Evolutionary conservation across 1,140 invertebrate species (phyloP), one percentile per base, ranked within the genome.

Genomic region (Nasonia longicornis): DNA sequence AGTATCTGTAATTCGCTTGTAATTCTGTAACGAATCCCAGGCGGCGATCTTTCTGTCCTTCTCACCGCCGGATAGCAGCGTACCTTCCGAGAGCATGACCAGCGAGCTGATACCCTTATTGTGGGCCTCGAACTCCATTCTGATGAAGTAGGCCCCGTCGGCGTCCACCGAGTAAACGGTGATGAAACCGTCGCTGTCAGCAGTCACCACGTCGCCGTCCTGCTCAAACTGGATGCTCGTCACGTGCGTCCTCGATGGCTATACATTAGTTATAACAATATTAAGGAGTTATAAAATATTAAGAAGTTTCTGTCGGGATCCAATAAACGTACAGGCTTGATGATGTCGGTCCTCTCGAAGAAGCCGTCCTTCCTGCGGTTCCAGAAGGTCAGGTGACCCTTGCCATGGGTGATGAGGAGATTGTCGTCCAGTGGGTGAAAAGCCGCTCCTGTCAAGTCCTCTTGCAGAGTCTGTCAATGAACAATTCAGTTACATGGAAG

Each of bases 361-460:
- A 96, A 96, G 26, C 96, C 96, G 87, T 97, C 96, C 90, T 96
- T 96, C 75, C 96, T 91, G 80, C 96, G 91, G 84, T 96, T 97
- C 97, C 97, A 98, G 89, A 98, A 98, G 0, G 96, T 95, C 64
- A 99, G 91, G 90, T 98, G 97, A 7, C 96, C 96, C 86, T 97
- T 96, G 11, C 98, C 98, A 86, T 97, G 97, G 0, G 96, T 98
- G 72, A 99, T 96, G 74, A 99, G 93, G 16, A 97, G 92, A 91
- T 98, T 98, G 88, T 98, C 96, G 86, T 98, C 97, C 10, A 96
- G 90, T 0, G 97, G 97, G 91, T 98, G 97, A 89, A 98, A 98
- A 4, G 96, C 95, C 1, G 96, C 96, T 0, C 96, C 97, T 0
- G 96, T 95, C 26, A 98, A 89, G 85, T 97, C 96, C 88, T 98